A percentile compares a stretch with the other conserved stretches of the same genome.
Evolutionary conservation across 2,113 vertebrate genomes (phyloP).

Genomic region (Pachycephala philippinensis): DNA sequence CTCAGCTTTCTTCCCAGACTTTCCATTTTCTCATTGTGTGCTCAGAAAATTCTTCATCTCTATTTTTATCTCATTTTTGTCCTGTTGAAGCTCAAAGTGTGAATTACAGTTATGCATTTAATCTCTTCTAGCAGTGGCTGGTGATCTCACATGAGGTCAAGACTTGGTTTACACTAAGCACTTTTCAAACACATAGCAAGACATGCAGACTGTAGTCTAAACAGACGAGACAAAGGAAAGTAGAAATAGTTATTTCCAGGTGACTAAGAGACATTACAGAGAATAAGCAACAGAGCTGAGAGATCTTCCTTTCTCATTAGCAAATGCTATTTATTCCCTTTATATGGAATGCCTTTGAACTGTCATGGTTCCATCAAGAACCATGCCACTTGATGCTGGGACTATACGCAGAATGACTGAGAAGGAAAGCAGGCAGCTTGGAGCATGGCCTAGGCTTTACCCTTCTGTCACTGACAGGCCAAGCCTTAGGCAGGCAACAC

Average conservation of each 20-base stretch:
- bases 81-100: neutral
- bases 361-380: neutral
- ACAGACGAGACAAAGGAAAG: neutral
- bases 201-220: neutral
- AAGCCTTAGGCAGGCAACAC: neutral
- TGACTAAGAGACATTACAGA: neutral
- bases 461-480: neutral
- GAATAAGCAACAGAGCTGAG: neutral
- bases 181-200: neutral
- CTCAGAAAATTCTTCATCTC: neutral
- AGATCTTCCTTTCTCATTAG: neutral
- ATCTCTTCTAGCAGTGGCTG: neutral
- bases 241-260: neutral
- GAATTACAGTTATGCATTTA: neutral
- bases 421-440: neutral
- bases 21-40: neutral
- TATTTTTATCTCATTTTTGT: neutral
- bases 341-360: neutral
- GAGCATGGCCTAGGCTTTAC: neutral
- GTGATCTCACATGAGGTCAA: neutral
- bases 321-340: neutral
- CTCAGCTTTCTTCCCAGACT: neutral
- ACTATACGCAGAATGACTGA: neutral
- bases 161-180: neutral
- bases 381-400: neutral